A percentile compares a stretch with the other conserved stretches of the same genome.
These are phyloP conservation scores for Dendropsophus ebraccatus DNA, from an alignment of 2,113 vertebrate species.

Conservation along the genomic window DNA sequence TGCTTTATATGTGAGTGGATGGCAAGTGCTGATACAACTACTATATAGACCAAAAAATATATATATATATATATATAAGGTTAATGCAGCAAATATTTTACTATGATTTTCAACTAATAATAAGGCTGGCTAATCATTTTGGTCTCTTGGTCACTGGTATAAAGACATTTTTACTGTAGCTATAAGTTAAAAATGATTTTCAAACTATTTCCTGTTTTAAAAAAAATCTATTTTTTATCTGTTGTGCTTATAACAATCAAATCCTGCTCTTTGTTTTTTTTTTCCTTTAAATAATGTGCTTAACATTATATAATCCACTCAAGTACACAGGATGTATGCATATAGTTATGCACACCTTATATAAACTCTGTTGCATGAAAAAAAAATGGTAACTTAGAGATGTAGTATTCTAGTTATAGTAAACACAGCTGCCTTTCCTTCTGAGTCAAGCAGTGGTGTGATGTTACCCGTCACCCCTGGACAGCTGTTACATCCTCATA, in stretches of 20 bases:
- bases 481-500: constrained; percentile 45
- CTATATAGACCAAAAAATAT: too few species aligned
- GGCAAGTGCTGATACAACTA: too few species aligned
- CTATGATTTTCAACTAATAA: too few species aligned
- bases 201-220: too few species aligned
- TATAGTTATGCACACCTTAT: background rate
- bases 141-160: too few species aligned
- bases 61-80: too few species aligned
- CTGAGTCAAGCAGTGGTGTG: background rate
- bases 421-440: constrained; percentile 30
- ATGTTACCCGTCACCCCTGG: constrained; percentile 27
- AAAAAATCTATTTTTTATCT: too few species aligned
- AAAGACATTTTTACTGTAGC: background rate
- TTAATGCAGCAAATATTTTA: too few species aligned
- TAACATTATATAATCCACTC: background rate
- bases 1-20: too few species aligned
- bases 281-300: background rate
- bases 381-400: background rate
- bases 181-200: background rate
- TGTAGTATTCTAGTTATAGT: constrained; percentile 7
- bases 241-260: background rate
- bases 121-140: too few species aligned
- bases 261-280: too few species aligned
- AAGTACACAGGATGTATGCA: background rate
- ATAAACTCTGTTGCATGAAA: background rate